Conservation (phyloP, 2,888 invertebrate species). For the Sarcophaga carnaria region DNA sequence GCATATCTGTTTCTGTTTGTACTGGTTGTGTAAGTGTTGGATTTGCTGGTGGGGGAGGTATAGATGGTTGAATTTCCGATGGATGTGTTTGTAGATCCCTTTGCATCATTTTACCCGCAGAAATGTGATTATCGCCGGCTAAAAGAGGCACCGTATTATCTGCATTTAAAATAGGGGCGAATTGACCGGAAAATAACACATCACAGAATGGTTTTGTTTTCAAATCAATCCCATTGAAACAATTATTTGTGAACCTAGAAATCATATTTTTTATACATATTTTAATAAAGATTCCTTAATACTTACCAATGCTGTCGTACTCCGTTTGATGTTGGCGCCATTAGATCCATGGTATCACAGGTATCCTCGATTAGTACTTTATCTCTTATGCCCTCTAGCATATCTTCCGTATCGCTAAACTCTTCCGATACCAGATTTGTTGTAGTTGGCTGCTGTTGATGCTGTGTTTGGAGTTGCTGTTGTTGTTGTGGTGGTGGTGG, state of each 20-base stretch:
- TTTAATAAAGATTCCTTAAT: neutral
- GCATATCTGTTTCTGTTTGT: slow-evolving; percentile 41
- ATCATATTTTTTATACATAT: neutral
- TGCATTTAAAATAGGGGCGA: slow-evolving; percentile 64
- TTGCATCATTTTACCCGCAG: slow-evolving; percentile 52
- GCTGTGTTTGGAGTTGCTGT: slow-evolving; percentile 10
- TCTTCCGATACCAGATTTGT: slow-evolving; percentile 82
- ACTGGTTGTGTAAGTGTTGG: slow-evolving; percentile 33
- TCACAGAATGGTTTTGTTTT: slow-evolving; percentile 69
- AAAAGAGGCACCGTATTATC: slow-evolving; percentile 54
- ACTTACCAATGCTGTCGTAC: slow-evolving; percentile 76
- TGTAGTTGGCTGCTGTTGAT: slow-evolving; percentile 40
- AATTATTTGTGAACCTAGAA: slow-evolving; percentile 74
- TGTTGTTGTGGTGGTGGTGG: slow-evolving; percentile 39
- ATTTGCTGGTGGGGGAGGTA: neutral
- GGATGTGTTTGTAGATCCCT: slow-evolving; percentile 42
- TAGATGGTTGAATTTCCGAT: slow-evolving; percentile 18
- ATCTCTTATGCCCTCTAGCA: slow-evolving; percentile 91
- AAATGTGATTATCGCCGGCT: slow-evolving; percentile 46
- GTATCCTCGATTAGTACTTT: slow-evolving; percentile 82
- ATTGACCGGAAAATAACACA: slow-evolving; percentile 73
- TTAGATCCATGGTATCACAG: slow-evolving; percentile 80
- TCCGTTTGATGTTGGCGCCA: slow-evolving; percentile 73
- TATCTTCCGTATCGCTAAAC: slow-evolving; percentile 93
- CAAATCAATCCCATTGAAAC: slow-evolving; percentile 73